Conservation (phyloP, 2,888 invertebrate species). For the Tipula lateralis region DNA sequence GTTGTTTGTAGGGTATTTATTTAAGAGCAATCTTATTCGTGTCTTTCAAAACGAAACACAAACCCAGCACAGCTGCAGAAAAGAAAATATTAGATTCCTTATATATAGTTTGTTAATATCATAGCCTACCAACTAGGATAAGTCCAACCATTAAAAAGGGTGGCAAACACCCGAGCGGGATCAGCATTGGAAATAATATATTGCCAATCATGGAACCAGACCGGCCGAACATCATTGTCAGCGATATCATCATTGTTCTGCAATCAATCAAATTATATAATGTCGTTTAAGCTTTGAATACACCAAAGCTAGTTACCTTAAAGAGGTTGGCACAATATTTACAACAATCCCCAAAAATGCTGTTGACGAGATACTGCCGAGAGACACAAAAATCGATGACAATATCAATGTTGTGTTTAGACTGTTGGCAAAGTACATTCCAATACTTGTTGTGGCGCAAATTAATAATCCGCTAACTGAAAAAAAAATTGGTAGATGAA, state of each 20-base stretch:
- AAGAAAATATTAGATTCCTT: no score
- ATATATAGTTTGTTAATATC: no score
- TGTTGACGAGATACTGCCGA: slow-evolving; percentile 49
- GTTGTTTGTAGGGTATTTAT: neutral
- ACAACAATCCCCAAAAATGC: slow-evolving; percentile 44
- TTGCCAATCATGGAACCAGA: slow-evolving; percentile 67
- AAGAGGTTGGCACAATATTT: slow-evolving; percentile 44
- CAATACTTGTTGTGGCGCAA: slow-evolving; percentile 36
- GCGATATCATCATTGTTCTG: slow-evolving; percentile 68
- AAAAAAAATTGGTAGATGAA: neutral
- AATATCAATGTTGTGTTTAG: slow-evolving; percentile 53
- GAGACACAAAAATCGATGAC: slow-evolving; percentile 54
- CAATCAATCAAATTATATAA: slow-evolving; percentile 37
- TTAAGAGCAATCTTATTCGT: neutral
- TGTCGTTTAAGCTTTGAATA: neutral
- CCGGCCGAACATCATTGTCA: slow-evolving; percentile 66
- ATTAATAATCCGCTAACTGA: neutral
- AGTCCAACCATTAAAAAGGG: slow-evolving; percentile 65
- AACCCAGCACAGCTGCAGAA: neutral
- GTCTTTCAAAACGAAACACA: neutral
- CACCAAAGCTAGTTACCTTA: slow-evolving; percentile 39
- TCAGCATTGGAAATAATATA: slow-evolving; percentile 63
- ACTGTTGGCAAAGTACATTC: slow-evolving; percentile 56
- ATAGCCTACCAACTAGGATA: slow-evolving; percentile 58
- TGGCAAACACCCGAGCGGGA: slow-evolving; percentile 63